A percentile compares a stretch with the other conserved stretches of the same genome.
phyloP scores from a whole-genome alignment of 1,140 invertebrate species.

The Drosophila tsacasi region DNA sequence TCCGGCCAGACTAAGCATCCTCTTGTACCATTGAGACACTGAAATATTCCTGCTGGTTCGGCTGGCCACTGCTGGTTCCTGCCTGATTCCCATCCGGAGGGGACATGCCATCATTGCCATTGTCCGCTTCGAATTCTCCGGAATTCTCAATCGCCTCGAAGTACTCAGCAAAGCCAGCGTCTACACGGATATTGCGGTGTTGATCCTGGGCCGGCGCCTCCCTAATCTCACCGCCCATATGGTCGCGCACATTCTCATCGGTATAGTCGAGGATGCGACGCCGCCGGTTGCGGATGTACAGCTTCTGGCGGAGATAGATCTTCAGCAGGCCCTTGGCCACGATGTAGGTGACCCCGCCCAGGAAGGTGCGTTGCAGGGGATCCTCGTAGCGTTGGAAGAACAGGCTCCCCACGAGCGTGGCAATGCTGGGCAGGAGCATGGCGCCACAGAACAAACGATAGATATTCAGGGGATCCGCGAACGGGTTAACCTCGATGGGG shows the following conservation, averaged over 20 bases:
- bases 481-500: constrained; percentile 85
- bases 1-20: not conserved
- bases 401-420: constrained; percentile 94
- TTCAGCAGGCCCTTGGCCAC: constrained; percentile 96
- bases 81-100: not conserved
- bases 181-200: not conserved
- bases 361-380: constrained; percentile 94
- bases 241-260: constrained; percentile 87
- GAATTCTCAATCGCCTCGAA: not conserved
- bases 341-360: constrained; percentile 96
- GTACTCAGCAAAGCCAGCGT: constrained; percentile 30
- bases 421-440: constrained; percentile 95
- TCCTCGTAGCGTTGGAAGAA: constrained; percentile 93
- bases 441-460: constrained; percentile 94
- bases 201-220: constrained; percentile 9
- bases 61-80: not conserved
- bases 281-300: constrained; percentile 92
- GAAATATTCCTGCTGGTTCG: not conserved
- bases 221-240: not conserved
- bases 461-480: constrained; percentile 92
- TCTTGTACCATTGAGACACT: not conserved
- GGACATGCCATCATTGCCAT: too few relatives aligned
- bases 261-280: constrained; percentile 94
- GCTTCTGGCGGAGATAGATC: constrained; percentile 97
- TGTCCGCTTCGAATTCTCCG: not conserved